Conservation (phyloP, 1,140 invertebrate species). For the Mylabris phalerata region DNA sequence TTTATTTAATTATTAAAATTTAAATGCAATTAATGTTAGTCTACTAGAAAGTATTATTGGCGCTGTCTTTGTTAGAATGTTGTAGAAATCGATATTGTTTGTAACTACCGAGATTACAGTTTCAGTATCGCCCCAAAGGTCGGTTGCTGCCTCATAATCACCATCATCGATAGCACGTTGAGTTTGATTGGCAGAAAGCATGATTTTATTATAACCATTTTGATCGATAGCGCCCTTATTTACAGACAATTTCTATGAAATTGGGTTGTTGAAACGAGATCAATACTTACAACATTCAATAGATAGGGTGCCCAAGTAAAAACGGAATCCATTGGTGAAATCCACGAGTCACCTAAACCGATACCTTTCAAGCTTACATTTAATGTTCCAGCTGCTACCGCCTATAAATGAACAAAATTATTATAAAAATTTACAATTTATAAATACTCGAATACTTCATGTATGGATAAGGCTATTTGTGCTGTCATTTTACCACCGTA, state of each 20-base stretch:
- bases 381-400: slow-evolving; percentile 55
- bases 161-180: slow-evolving; percentile 48
- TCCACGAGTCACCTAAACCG: slow-evolving; percentile 79
- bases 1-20: not conserved
- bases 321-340: slow-evolving; percentile 74
- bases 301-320: slow-evolving; percentile 73
- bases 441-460: slow-evolving; percentile 9
- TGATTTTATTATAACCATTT: slow-evolving; percentile 49
- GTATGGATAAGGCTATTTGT: slow-evolving; percentile 57
- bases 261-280: not conserved
- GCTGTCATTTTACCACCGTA: slow-evolving; percentile 85
- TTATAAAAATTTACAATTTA: too few species aligned
- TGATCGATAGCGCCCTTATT: slow-evolving; percentile 55
- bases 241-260: not conserved
- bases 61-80: slow-evolving; percentile 55
- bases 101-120: slow-evolving; percentile 49
- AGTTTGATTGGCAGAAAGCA: slow-evolving; percentile 45
- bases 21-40: not conserved
- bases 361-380: slow-evolving; percentile 68
- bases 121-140: slow-evolving; percentile 58
- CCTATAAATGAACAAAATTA: slow-evolving; percentile 43
- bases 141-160: slow-evolving; percentile 54
- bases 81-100: slow-evolving; percentile 70
- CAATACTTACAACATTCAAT: slow-evolving; percentile 54
- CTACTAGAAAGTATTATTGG: not conserved